Evolutionary conservation across 2,888 invertebrate genomes (phyloP), one percentile per base, ranked within the genome.

Genomic region (Drosophila vallismaia): DNA sequence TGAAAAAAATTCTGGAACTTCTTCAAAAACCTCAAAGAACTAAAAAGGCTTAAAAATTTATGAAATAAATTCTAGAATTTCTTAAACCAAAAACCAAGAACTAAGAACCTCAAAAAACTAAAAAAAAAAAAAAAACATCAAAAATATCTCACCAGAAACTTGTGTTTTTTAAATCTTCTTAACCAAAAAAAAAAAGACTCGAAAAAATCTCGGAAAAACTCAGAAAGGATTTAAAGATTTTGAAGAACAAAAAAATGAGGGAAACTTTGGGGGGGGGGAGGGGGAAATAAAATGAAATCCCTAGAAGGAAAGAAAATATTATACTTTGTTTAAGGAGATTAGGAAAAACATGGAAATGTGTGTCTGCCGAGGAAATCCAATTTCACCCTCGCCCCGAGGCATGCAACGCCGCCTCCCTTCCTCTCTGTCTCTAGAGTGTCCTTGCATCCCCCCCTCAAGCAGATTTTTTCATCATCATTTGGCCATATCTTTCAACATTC

Each of bases 401-500:
- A 8, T 44, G 14, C 19, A 9, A 10, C 9, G 6, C 14, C 14
- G 0, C 19, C 19, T n/a, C 19, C 2, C 19, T 19, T 2, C 2
- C 19, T 19, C 19, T 19, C 19, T 19, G 19, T 19, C 19, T 19
- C 19, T 19, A 19, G 19, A 19, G 19, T 28, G 36, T 36, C 44
- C 44, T 19, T 44, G 14, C 42, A 14, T 14, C 44, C 44, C 24
- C 24, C 44, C 44, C 19, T 19, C 19, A 19, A 19, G 19, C 19
- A 19, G 19, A 19, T 19, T 19, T 19, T 19, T 19, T 44, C 44
- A 24, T 7, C 7, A 4, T 8, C 4, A 1, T 8, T 28, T 28
- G 28, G 14, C 29, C 36, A 45, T 8, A 31, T 63, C 64, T 66
- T 67, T 64, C 67, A 66, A 38, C 64, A 36, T 51, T 24, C 29